Percentiles rank a stretch among this genome's conserved stretches.
These are phyloP conservation scores for Loxodonta africana DNA, from an alignment of 2,113 vertebrate genomes.

Conservation along the genomic window DNA sequence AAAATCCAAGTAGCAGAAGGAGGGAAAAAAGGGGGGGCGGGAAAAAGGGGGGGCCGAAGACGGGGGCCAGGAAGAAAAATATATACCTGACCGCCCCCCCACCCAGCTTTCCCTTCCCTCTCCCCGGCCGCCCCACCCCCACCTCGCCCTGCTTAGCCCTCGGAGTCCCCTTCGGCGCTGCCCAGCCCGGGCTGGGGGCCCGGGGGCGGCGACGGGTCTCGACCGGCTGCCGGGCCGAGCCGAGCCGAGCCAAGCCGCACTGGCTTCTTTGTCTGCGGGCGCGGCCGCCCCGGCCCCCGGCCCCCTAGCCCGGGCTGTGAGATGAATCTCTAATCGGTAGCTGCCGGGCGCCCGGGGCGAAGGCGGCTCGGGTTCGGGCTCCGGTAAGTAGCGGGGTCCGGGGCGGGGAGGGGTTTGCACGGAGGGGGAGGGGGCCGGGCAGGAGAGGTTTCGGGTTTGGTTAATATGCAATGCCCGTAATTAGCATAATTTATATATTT, in stretches of 20 bases:
- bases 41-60: conserved; percentile 68
- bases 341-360: conserved; percentile 71
- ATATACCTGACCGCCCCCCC: conserved; percentile 73
- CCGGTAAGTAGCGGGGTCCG: conserved; percentile 82
- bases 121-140: background rate
- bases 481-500: conserved; percentile 99
- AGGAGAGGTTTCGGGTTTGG: conserved; percentile 90
- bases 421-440: conserved; percentile 88
- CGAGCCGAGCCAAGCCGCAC: conserved; percentile 64
- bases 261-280: conserved; percentile 84
- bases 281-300: conserved; percentile 65
- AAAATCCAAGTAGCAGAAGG: conserved; percentile 91
- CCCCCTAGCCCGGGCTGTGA: conserved; percentile 65
- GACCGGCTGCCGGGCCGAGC: conserved; percentile 75
- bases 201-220: conserved; percentile 75
- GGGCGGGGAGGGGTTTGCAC: conserved; percentile 84
- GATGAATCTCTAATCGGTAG: conserved; percentile 72
- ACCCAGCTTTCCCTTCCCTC: conserved; percentile 17
- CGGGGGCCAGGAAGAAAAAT: conserved; percentile 61
- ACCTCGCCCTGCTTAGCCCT: conserved; percentile 45
- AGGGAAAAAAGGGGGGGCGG: conserved; percentile 82
- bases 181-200: conserved; percentile 48
- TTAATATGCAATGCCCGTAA: conserved; percentile 99
- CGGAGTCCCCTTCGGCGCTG: conserved; percentile 47
- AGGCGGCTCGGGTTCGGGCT: conserved; percentile 72